Conservation (phyloP, 2,888 invertebrate genomes). For the Idaea dimidiata region DNA sequence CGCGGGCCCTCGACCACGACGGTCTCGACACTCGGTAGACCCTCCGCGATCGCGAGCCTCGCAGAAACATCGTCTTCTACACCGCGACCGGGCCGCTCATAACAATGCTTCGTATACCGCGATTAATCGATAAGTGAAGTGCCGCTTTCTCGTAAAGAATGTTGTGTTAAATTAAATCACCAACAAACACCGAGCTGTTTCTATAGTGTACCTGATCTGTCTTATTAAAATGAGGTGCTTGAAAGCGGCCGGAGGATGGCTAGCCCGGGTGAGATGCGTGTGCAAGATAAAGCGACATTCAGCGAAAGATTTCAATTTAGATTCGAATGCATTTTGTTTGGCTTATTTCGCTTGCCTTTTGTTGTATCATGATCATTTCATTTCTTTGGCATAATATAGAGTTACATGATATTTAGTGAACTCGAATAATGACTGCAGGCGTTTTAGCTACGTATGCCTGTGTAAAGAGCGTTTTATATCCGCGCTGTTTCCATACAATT, state of each 20-base stretch:
- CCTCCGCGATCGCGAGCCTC: slow-evolving; percentile 67
- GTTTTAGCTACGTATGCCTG: slow-evolving; percentile 37
- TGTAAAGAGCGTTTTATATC: slow-evolving; percentile 3
- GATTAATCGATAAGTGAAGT: slow-evolving; percentile 71
- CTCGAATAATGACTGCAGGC: slow-evolving; percentile 42
- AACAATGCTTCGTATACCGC: slow-evolving; percentile 68
- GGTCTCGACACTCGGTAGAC: slow-evolving; percentile 49
- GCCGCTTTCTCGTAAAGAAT: slow-evolving; percentile 64
- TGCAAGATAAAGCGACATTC: slow-evolving; percentile 62
- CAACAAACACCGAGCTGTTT: slow-evolving; percentile 47
- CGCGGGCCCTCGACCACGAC: slow-evolving; percentile 63
- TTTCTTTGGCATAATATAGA: slow-evolving; percentile 48
- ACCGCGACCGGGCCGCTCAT: slow-evolving; percentile 44
- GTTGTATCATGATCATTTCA: slow-evolving; percentile 52
- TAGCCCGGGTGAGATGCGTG: slow-evolving; percentile 75
- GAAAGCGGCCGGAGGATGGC: slow-evolving; percentile 77
- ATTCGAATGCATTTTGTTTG: slow-evolving; percentile 63
- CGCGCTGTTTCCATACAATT: too few species aligned
- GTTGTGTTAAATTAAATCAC: slow-evolving; percentile 61
- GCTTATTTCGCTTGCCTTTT: slow-evolving; percentile 61
- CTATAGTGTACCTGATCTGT: slow-evolving; percentile 52
- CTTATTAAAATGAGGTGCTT: slow-evolving; percentile 76
- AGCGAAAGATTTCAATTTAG: slow-evolving; percentile 72
- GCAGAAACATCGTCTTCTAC: slow-evolving; percentile 67
- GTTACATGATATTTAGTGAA: slow-evolving; percentile 41